A percentile compares a stretch with the other conserved stretches of the same genome.
phyloP scores from a whole-genome alignment of 2,113 vertebrate species.

The Charadrius vociferus region DNA sequence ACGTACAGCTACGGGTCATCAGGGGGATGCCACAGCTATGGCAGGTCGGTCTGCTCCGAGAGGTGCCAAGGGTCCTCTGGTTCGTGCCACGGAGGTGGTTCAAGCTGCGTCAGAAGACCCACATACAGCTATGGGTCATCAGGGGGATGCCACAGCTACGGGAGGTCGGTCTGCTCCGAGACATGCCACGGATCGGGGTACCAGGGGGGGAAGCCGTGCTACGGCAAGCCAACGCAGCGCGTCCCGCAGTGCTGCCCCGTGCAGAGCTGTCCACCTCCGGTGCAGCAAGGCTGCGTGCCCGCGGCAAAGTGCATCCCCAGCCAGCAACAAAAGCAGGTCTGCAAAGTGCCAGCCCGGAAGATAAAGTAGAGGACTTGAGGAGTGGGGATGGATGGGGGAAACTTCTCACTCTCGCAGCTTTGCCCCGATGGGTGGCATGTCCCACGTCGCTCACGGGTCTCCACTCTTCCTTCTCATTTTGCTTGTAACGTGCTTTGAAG shows the following conservation, averaged over 20 bases:
- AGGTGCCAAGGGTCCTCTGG: neutral
- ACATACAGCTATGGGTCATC: neutral
- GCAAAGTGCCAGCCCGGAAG: slow-evolving; percentile 2
- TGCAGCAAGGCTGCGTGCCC: neutral
- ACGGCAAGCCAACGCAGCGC: accelerated
- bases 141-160: neutral
- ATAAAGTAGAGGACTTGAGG: neutral
- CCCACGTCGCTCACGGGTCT: accelerated
- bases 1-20: neutral
- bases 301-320: neutral
- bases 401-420: accelerated
- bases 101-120: neutral
- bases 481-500: neutral
- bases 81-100: neutral
- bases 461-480: neutral
- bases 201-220: neutral
- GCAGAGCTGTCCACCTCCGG: neutral
- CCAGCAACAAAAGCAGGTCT: slow-evolving; percentile 25
- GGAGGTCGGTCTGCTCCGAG: neutral
- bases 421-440: accelerated
- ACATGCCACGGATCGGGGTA: neutral
- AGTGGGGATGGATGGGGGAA: neutral
- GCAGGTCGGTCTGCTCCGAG: neutral
- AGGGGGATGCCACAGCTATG: neutral
- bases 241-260: neutral